Conservation (phyloP, 1,140 invertebrate genomes). For the Caenorhabditis latens region DNA sequence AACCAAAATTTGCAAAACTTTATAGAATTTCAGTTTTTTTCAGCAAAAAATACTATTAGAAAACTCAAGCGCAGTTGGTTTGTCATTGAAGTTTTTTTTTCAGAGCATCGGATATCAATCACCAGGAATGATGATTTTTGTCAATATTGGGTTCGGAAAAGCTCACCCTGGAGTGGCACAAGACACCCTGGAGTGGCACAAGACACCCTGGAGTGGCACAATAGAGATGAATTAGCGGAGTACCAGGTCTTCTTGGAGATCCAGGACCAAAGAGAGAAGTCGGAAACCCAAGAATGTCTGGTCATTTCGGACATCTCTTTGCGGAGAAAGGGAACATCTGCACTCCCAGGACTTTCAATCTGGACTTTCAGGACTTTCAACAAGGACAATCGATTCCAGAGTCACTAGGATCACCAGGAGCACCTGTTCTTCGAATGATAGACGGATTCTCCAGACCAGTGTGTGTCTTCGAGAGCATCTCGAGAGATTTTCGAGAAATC, state of each 20-base stretch:
- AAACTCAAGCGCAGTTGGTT: too few relatives aligned
- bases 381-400: slow-evolving; percentile 78
- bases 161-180: slow-evolving; percentile 10
- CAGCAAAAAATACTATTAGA: too few relatives aligned
- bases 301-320: slow-evolving; percentile 68
- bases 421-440: slow-evolving; percentile 71
- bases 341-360: slow-evolving; percentile 76
- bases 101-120: too few relatives aligned
- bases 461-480: too few relatives aligned
- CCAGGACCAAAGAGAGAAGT: slow-evolving; percentile 76
- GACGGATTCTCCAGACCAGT: slow-evolving; percentile 74
- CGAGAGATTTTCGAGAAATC: too few relatives aligned
- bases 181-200: slow-evolving; percentile 72
- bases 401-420: slow-evolving; percentile 68
- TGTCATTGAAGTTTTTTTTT: too few relatives aligned
- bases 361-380: slow-evolving; percentile 76
- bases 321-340: slow-evolving; percentile 77
- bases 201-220: slow-evolving; percentile 77
- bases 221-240: slow-evolving; percentile 74
- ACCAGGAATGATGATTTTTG: too few relatives aligned
- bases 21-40: too few relatives aligned
- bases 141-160: too few relatives aligned
- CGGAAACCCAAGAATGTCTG: slow-evolving; percentile 75
- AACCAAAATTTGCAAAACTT: too few relatives aligned
- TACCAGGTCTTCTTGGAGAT: slow-evolving; percentile 73